Evolutionary conservation across 2,113 vertebrate genomes (phyloP), one percentile per base, ranked within the genome.

Genomic region (Ictalurus punctatus): DNA sequence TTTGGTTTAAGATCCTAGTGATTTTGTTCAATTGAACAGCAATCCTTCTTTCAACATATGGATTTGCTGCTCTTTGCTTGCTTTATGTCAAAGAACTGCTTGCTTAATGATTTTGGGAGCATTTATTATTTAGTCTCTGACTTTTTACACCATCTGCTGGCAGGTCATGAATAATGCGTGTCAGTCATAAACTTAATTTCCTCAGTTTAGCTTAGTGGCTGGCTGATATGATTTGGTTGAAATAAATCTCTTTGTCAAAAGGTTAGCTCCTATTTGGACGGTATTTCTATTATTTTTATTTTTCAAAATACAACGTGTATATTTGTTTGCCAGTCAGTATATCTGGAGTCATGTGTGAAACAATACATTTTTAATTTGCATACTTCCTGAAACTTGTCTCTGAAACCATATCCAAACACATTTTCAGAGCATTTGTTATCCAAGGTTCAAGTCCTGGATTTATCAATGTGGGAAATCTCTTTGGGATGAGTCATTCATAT

Each of bases 81-180:
- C 10, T 40, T 82, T 34, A 21, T 4, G n/a, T 87, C 40, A 81
- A 40, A 87, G 4, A 37, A 10, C 19, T 59, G n/a, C 23, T 19
- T 37, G 37, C 4, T 76, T 61, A 10, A 79, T 67, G 8, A 12
- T 59, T n/a, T 4, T 37, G 61, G 37, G 19, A 17, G 59, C 17
- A 25, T 87, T 65, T 65, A 10, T 58, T 3, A 40, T 30, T 34
- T 58, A 58, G n/a, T 58, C 13, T 27, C n/a, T 69, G 48, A 8
- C 16, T 37, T 82, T 87, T n/a, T 34, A 34, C 63, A 2, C 30
- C 79, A 88, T 61, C 80, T 88, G 25, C 54, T 88, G 87, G 87
- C 16, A 40, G 23, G 16, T 3, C 25, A n/a, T 61, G 4, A n/a
- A 27, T 23, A 82, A 23, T 59, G n/a, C 30, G 6, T n/a, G 8